Base-by-base conservation (phyloP, 2,113 vertebrate species). In the Phaethon lepturus region DNA sequence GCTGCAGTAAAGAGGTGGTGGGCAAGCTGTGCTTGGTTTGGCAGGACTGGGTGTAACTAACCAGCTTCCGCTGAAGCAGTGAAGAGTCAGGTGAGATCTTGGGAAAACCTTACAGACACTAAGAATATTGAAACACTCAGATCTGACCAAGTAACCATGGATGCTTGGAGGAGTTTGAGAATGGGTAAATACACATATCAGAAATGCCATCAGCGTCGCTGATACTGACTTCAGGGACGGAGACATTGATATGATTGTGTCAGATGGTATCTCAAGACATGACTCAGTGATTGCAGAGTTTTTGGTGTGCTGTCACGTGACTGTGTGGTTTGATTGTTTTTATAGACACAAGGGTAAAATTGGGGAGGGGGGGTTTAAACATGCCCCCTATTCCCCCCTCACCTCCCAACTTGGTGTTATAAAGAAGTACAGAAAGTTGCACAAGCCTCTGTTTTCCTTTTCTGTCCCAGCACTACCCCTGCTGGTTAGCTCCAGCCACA, bases 371-470 rank as follows among this genome's bases (percentile, higher is more conserved):
- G 8, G 9, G 4, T 25, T 78, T 62, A 78, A 62, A 49, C 17
- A 11, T 60, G 22, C 5, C 6, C 17, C 1, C 6, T 17, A 3
- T 4, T 25, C 3, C 11, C 3, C 5, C 1, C 7, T 4, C 38
- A 38, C 14, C 16, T 11, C 6, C 12, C 9, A 13, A 2, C 4
- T 28, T 58, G 14, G 3, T 72, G 4, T 53, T 85, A 10, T 24
- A 66, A 81, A 81, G 33, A 80, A 68, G 42, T 17, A 69, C 24
- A 69, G 8, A 68, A n/a, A 75, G 91, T 23, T 82, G 17, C 20
- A 20, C 28, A 73, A 56, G 12, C 11, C 2, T 33, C 13, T 13
- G 0, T 56, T 90, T 87, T 60, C 9, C 4, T 12, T 68, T 83
- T 47, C 44, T 47, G 25, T 88, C 12, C 28, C 14, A 8, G n/a